These are phyloP conservation scores for Thamnaconus septentrionalis DNA, from an alignment of 2,113 vertebrate species.

Conservation along the genomic window DNA sequence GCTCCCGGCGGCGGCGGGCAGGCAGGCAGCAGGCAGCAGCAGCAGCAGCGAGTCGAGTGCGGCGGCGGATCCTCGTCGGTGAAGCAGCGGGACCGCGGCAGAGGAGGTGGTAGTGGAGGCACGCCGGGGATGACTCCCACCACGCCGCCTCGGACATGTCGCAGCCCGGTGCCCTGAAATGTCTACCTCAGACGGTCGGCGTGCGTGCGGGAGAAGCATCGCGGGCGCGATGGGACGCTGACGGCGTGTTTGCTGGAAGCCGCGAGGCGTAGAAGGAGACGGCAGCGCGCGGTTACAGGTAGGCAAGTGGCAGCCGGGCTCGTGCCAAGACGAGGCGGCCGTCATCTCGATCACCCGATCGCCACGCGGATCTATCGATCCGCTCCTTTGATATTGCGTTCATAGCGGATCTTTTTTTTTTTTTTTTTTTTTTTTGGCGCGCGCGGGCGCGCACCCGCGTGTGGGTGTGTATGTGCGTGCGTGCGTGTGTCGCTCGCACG, in stretches of 20 bases:
- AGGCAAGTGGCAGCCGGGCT: constrained; percentile 9
- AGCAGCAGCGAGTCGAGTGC: not conserved
- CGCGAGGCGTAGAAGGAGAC: constrained; percentile 50
- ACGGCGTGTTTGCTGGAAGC: constrained; percentile 45
- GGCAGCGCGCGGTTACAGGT: constrained; percentile 53
- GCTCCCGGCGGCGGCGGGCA: constrained; percentile 47
- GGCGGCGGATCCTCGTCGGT: too few relatives aligned
- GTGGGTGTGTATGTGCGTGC: not conserved
- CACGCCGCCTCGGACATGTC: constrained; percentile 39
- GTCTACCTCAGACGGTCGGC: constrained; percentile 36
- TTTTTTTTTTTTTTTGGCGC: not conserved
- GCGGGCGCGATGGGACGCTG: constrained; percentile 49
- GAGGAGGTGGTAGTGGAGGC: not conserved
- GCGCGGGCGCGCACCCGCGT: too few relatives aligned
- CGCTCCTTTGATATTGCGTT: not conserved
- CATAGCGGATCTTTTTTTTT: not conserved
- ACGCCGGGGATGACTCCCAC: constrained; percentile 14
- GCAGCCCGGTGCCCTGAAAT: constrained; percentile 19
- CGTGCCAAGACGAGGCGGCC: too few relatives aligned
- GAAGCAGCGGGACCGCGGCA: not conserved
- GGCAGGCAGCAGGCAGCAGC: constrained; percentile 12
- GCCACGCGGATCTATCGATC: not conserved
- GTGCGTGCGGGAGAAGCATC: constrained; percentile 4
- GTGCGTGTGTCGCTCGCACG: not conserved
- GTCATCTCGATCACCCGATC: too few relatives aligned